These are phyloP conservation scores for Corythoichthys haematopterus DNA, from an alignment of 2,113 vertebrate species.

Conservation along the genomic window DNA sequence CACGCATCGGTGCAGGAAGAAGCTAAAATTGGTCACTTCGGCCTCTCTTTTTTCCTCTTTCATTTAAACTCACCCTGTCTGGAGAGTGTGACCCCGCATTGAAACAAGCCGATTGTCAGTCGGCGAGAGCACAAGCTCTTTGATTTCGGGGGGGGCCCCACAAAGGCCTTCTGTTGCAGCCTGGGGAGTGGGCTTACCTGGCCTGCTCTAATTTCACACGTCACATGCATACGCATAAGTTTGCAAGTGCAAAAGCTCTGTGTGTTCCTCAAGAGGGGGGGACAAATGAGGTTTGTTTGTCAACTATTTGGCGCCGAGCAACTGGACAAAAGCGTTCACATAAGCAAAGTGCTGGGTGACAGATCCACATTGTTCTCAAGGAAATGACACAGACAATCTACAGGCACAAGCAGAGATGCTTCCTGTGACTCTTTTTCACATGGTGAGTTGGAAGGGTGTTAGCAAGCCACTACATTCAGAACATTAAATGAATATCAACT, in stretches of 20 bases:
- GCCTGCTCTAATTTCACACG: conserved; percentile 60
- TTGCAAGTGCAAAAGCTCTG: conserved; percentile 16
- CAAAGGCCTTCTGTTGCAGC: conserved; percentile 70
- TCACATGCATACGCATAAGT: conserved; percentile 30
- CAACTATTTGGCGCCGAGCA: conserved; percentile 37
- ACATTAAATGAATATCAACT: too few relatives aligned
- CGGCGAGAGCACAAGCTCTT: conserved; percentile 45
- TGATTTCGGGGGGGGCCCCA: conserved; percentile 49
- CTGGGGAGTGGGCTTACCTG: conserved; percentile 62
- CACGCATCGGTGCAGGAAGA: conserved; percentile 24
- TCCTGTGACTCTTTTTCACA: conserved; percentile 30
- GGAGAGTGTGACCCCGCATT: conserved; percentile 36
- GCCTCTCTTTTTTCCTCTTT: conserved; percentile 20
- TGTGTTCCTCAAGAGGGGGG: conserved; percentile 23
- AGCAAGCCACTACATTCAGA: neutral
- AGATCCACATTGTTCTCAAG: conserved; percentile 48
- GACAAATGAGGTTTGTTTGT: conserved; percentile 52
- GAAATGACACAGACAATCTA: conserved; percentile 43
- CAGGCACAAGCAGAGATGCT: conserved; percentile 30
- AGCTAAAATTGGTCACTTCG: conserved; percentile 27
- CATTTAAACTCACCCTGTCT: conserved; percentile 19
- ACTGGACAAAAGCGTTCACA: conserved; percentile 50
- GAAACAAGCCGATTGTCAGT: conserved; percentile 58
- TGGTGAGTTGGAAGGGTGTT: neutral
- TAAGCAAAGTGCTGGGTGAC: conserved; percentile 37